These are phyloP conservation scores for Ormyrus pomaceus DNA, from an alignment of 2,888 invertebrate species.

Conservation along the genomic window DNA sequence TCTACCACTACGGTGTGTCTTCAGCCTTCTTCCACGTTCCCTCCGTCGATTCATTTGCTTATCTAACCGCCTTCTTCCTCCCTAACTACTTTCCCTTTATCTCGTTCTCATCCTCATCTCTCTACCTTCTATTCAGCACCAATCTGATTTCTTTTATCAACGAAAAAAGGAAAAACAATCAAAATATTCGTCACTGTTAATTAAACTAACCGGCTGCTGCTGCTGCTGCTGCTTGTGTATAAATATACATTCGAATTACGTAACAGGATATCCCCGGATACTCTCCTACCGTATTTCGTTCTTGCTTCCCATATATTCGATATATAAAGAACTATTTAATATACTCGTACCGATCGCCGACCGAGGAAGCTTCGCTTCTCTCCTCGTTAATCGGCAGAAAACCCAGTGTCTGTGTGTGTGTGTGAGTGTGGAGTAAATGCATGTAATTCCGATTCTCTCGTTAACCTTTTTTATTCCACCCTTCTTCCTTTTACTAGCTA, in stretches of 20 bases:
- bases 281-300: conserved; percentile 65
- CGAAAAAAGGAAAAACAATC: conserved; percentile 67
- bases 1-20: conserved; percentile 70
- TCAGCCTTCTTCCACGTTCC: conserved; percentile 75
- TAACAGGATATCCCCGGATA: conserved; percentile 72
- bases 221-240: conserved; percentile 61
- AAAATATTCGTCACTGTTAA: conserved; percentile 72
- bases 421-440: conserved; percentile 17
- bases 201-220: conserved; percentile 70
- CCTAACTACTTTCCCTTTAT: neutral
- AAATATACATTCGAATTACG: conserved; percentile 75
- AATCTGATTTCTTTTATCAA: conserved; percentile 69
- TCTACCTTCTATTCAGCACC: conserved; percentile 71
- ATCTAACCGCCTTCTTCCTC: conserved; percentile 55
- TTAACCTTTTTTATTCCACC: conserved; percentile 55
- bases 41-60: conserved; percentile 68
- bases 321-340: conserved; percentile 54
- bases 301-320: conserved; percentile 39
- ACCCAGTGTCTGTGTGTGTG: conserved; percentile 29
- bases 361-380: conserved; percentile 52
- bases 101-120: neutral
- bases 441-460: conserved; percentile 42
- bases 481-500: conserved; percentile 18
- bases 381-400: conserved; percentile 45
- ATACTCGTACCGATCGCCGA: conserved; percentile 12